Base-by-base conservation (phyloP, 1,140 invertebrate genomes). In the Cotesia typhae region DNA sequence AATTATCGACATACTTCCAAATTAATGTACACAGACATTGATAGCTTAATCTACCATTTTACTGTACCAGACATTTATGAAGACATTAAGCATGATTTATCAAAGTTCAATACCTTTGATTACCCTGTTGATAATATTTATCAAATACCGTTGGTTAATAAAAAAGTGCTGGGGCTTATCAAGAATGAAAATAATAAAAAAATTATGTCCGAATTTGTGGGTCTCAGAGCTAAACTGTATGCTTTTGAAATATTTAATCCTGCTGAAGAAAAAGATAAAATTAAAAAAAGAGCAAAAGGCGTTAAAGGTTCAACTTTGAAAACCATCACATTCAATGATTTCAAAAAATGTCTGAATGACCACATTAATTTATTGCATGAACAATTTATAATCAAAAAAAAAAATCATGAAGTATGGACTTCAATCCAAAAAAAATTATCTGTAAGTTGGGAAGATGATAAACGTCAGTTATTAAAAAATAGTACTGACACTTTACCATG, bases 141-240 rank as follows among this genome's bases (percentile, higher is more conserved):
- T 68, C 14, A 65, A 12, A 70, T 73, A 7, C 74, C 71, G 1
- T 35, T 47, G 59, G 2, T 20, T 20, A 75, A 74, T 71, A 71
- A 74, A 55, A 74, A 75, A 72, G 61, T 75, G 0, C 1, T 72
- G 4, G 67, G 70, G n/a, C 28, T 72, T 9, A 75, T 75, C 55
- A 75, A 71, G 12, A 66, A 76, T 67, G 75, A 41, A n/a, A n/a
- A n/a, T n/a, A n/a, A n/a, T n/a, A n/a, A n/a, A n/a, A n/a, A n/a
- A n/a, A n/a, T n/a, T n/a, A 41, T 41, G 38, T 41, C 38, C 6
- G 38, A 41, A 10, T 41, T 41, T 41, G 9, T 10, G 6, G 38
- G 38, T 10, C 9, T 41, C 6, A 41, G 38, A 41, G 38, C 3
- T 7, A 41, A 41, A 41, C 38, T 76, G 65, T 76, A 72, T 72